Conservation (phyloP, 2,797 vertebrate species). For the Sebastes umbrosus region DNA sequence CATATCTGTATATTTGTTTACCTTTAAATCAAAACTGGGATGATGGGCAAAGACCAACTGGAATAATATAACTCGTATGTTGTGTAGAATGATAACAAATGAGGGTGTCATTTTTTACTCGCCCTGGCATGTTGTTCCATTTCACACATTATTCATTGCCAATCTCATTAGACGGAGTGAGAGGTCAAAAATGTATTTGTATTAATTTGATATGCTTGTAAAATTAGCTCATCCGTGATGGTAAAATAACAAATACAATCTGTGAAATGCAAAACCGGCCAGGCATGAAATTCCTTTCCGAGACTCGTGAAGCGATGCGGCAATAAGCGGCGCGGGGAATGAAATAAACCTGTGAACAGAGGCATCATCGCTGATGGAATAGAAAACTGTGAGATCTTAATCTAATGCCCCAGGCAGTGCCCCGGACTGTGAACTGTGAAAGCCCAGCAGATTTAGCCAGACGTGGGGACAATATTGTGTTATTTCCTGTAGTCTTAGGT, state of each 20-base stretch:
- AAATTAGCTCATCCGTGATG: slow-evolving; percentile 44
- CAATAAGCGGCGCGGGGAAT: slow-evolving; percentile 3
- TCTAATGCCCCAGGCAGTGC: slow-evolving; percentile 35
- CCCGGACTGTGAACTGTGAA: slow-evolving; percentile 18
- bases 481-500: slow-evolving; percentile 26
- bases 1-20: not conserved
- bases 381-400: slow-evolving; percentile 49
- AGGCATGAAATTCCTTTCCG: slow-evolving; percentile 37
- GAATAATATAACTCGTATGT: not conserved
- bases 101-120: not conserved
- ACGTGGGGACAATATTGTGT: slow-evolving; percentile 31
- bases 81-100: slow-evolving; percentile 1
- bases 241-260: slow-evolving; percentile 60
- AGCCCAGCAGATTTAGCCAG: slow-evolving; percentile 21
- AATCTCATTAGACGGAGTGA: not conserved
- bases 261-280: slow-evolving; percentile 45
- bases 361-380: slow-evolving; percentile 16
- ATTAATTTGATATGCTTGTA: slow-evolving; percentile 51
- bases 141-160: slow-evolving; percentile 10
- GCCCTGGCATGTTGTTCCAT: not conserved
- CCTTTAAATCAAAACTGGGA: not conserved
- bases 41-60: not conserved
- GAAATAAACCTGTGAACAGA: slow-evolving; percentile 35
- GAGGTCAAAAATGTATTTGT: slow-evolving; percentile 40
- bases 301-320: slow-evolving; percentile 7